Conservation (phyloP, 2,888 invertebrate species). For the Zonitis immaculata region DNA sequence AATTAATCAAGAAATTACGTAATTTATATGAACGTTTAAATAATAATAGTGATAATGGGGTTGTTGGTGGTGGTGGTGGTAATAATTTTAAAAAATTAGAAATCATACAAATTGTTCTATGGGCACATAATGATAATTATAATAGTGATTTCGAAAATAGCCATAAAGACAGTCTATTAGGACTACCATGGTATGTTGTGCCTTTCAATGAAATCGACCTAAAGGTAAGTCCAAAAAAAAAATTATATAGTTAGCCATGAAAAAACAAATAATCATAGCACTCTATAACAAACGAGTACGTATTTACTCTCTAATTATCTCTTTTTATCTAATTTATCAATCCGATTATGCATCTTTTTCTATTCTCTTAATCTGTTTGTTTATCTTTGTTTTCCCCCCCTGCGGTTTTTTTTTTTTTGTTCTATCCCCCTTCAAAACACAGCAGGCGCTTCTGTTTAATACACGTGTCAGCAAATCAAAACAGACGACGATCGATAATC, state of each 20-base stretch:
- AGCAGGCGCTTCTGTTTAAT: conserved; percentile 3
- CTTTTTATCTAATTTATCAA: too few relatives aligned
- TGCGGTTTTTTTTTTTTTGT: too few relatives aligned
- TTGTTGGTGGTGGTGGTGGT: conserved; percentile 25
- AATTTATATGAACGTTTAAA: conserved; percentile 53
- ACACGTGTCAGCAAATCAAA: conserved; percentile 14
- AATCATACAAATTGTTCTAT: conserved; percentile 65
- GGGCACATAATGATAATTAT: conserved; percentile 63
- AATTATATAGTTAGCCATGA: too few relatives aligned
- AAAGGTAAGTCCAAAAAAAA: conserved; percentile 57
- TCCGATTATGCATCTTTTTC: too few relatives aligned
- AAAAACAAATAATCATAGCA: too few relatives aligned
- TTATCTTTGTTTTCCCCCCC: too few relatives aligned
- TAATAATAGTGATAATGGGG: conserved; percentile 20
- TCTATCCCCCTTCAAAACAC: too few relatives aligned
- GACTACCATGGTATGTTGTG: conserved; percentile 67
- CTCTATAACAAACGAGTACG: too few relatives aligned
- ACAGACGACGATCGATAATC: background rate
- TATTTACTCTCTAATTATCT: too few relatives aligned
- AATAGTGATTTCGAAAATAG: conserved; percentile 62
- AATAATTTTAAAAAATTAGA: conserved; percentile 50
- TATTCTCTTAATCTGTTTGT: too few relatives aligned
- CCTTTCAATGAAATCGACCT: conserved; percentile 66
- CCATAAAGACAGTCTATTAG: conserved; percentile 58
- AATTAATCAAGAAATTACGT: conserved; percentile 60